Conservation (phyloP, 2,797 vertebrate species). For the Pampus argenteus region DNA sequence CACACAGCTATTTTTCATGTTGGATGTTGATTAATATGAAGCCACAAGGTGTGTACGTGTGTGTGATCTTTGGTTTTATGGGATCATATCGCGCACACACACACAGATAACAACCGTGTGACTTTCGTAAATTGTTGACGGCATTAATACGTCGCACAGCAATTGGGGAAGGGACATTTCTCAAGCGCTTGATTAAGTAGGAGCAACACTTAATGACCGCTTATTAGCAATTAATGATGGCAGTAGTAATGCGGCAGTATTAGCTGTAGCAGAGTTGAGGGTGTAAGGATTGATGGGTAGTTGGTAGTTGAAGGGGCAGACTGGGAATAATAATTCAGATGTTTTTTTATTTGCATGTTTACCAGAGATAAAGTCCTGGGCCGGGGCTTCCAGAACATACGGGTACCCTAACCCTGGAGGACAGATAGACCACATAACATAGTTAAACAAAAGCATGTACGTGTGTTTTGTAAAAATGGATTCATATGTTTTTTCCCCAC, state of each 20-base stretch:
- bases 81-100: too few relatives aligned
- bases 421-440: conserved; percentile 76
- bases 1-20: conserved; percentile 42
- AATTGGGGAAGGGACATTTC: background rate
- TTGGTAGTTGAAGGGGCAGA: conserved; percentile 41
- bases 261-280: conserved; percentile 26
- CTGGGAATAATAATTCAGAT: conserved; percentile 22
- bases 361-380: conserved; percentile 83
- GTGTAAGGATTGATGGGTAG: conserved; percentile 12
- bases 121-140: conserved; percentile 21
- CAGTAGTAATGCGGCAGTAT: conserved; percentile 28
- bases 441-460: conserved; percentile 61
- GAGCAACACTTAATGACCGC: conserved; percentile 38
- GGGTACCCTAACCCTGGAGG: conserved; percentile 83
- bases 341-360: conserved; percentile 65
- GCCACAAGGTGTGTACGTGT: conserved; percentile 40
- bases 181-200: conserved; percentile 28
- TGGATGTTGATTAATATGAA: conserved; percentile 61
- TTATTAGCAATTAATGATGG: conserved; percentile 66
- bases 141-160: conserved; percentile 42
- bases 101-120: conserved; percentile 15
- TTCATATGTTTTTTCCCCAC: background rate
- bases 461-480: conserved; percentile 1
- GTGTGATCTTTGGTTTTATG: conserved; percentile 9
- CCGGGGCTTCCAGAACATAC: conserved; percentile 80